phyloP scores from a whole-genome alignment of 2,797 vertebrate species.

The Sebastes vulpes region DNA sequence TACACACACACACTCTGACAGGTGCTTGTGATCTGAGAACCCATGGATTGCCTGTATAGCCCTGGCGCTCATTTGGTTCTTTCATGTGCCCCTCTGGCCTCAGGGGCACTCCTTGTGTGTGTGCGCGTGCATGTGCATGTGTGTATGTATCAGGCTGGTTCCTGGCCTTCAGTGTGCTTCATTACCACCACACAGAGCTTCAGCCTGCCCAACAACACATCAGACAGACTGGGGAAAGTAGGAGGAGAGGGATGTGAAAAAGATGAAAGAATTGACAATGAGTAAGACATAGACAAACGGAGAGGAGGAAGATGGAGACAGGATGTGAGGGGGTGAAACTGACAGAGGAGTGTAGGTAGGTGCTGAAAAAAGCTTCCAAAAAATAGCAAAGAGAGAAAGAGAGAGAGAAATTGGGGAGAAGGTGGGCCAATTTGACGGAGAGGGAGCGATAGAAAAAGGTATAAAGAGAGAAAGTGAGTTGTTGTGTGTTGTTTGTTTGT shows the following conservation, averaged over 20 bases:
- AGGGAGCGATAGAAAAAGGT: not conserved
- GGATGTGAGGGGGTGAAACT: conserved; percentile 60
- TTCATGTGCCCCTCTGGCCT: conserved; percentile 65
- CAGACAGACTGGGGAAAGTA: conserved; percentile 57
- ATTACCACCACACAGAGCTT: conserved; percentile 63
- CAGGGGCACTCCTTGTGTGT: conserved; percentile 15
- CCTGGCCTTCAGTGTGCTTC: conserved; percentile 47
- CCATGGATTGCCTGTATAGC: not conserved
- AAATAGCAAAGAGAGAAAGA: conserved; percentile 20
- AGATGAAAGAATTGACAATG: conserved; percentile 72
- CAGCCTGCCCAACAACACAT: conserved; percentile 63
- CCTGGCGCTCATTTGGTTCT: conserved; percentile 19
- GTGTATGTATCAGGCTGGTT: conserved; percentile 8
- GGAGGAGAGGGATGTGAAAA: conserved; percentile 56
- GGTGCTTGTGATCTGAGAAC: conserved; percentile 45
- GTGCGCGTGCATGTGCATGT: not conserved
- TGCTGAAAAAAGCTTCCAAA: conserved; percentile 30
- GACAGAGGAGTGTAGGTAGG: conserved; percentile 61
- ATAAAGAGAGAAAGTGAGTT: conserved; percentile 15
- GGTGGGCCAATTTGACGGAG: conserved; percentile 14
- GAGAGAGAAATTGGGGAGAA: conserved; percentile 15
- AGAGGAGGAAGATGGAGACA: conserved; percentile 55
- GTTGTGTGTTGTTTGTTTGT: conserved; percentile 44
- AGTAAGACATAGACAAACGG: conserved; percentile 62
- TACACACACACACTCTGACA: conserved; percentile 1